phyloP scores from a whole-genome alignment of 1,140 invertebrate species.

The Platyscapa corneri region DNA sequence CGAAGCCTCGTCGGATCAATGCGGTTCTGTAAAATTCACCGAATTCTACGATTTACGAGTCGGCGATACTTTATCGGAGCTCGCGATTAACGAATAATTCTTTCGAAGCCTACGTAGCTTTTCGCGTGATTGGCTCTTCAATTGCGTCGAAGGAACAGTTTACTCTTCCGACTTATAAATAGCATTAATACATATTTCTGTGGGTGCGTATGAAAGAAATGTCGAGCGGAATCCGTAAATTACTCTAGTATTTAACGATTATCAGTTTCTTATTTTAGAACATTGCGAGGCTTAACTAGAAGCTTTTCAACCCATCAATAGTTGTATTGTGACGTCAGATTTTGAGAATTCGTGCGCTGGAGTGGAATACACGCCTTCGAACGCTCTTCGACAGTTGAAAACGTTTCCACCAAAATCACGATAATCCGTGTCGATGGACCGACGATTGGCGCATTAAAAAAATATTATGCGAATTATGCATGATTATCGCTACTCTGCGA shows the following conservation, averaged over 20 bases:
- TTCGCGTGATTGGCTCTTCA: neutral
- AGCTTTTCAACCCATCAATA: neutral
- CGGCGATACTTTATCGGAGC: neutral
- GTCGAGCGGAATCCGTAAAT: neutral
- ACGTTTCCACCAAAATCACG: neutral
- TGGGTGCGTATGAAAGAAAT: neutral
- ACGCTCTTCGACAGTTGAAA: neutral
- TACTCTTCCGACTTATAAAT: neutral
- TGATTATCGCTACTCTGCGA: neutral
- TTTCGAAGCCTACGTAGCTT: neutral
- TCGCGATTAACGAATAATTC: neutral
- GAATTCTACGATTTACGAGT: too few relatives aligned
- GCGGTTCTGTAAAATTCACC: too few relatives aligned
- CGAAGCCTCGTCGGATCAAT: too few relatives aligned
- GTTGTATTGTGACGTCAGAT: neutral
- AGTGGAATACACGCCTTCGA: neutral
- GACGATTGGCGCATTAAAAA: neutral
- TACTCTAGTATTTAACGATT: constrained; percentile 11
- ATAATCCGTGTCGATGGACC: neutral
- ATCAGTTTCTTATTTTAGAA: constrained; percentile 15
- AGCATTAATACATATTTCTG: too few relatives aligned
- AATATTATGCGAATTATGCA: constrained; percentile 13
- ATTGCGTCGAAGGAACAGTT: neutral
- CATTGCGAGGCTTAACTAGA: neutral
- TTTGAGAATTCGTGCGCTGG: neutral